Base-by-base conservation (phyloP, 1,140 invertebrate species). In the Monochamus saltuarius region DNA sequence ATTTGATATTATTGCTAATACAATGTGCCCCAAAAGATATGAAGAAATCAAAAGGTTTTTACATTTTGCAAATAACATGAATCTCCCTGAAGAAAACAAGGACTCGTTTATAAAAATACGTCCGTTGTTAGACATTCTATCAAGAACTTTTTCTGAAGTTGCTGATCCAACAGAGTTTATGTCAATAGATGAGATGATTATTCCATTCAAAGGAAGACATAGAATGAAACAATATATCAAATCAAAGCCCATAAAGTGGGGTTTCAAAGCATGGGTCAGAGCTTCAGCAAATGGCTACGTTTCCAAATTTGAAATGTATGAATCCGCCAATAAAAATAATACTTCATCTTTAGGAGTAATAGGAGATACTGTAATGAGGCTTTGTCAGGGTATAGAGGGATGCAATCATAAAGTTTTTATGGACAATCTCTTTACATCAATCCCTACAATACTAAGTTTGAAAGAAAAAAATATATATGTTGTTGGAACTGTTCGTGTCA, bases 261-360 rank as follows among this genome's bases (percentile, higher is more conserved):
- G 39, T 42, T 42, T 42, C 16, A 42, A 3, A 42, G 39, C 16
- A 42, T 42, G 39, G 39, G 16, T 42, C 16, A n/a, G 39, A 13
- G 39, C n/a, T 13, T 42, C 39, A 10, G 64, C 73, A 70, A 46
- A 62, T 64, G 50, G 73, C 66, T 1, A 61, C 74, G 1, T 49
- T 14, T 49, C 46, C n/a, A 49, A 49, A 19, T 22, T 49, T 16
- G 73, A 67, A 0, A 59, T 75, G 1, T 49, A 49, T 49, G 2
- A 49, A 49, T 14, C 11, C 46, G n/a, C 19, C 46, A 49, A 73
- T 69, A 54, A 47, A 69, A 10, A 73, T 53, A 14, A 45, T 22
- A 11, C 16, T 42, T 16, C 22, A 49, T 36, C 50, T 22, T 7
- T 60, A 8, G 57, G 42, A 58, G 37, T 45, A 46, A 38, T 58